Percentiles rank a stretch among this genome's conserved stretches.
phyloP scores from a whole-genome alignment of 1,140 invertebrate species.

The Brachionus plicatilis region DNA sequence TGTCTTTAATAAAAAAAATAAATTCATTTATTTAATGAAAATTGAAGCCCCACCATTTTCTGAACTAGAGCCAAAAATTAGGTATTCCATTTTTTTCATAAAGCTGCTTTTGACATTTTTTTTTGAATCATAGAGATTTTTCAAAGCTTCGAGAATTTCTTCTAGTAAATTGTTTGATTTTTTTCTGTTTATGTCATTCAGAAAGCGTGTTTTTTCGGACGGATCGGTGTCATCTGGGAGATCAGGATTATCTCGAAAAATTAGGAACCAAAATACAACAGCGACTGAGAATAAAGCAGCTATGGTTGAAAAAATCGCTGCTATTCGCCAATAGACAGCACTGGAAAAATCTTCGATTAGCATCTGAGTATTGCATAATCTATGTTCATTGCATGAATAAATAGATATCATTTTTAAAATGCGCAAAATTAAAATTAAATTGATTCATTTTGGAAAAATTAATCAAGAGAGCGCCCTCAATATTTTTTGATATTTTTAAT shows the following conservation, averaged over 20 bases:
- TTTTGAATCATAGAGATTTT: background rate
- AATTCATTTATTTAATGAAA: background rate
- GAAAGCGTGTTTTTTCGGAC: background rate
- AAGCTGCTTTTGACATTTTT: background rate
- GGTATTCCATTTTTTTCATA: conserved; percentile 24
- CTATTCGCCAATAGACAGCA: conserved; percentile 23
- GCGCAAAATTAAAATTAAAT: background rate
- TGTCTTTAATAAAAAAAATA: background rate
- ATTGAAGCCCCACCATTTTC: background rate
- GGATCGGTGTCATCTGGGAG: background rate
- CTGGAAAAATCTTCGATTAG: conserved; percentile 12
- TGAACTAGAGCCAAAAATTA: background rate
- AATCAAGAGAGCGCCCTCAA: background rate
- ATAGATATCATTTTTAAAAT: conserved; percentile 14
- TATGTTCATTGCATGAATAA: conserved; percentile 19
- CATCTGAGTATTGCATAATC: conserved; percentile 11
- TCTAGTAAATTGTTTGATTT: background rate
- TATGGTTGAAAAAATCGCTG: conserved; percentile 23
- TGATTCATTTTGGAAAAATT: background rate
- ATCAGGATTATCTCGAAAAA: conserved; percentile 1
- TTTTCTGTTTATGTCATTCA: background rate
- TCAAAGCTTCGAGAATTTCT: background rate
- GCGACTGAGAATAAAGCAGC: conserved; percentile 20
- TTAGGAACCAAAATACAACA: conserved; percentile 10
- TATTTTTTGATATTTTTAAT: background rate